Conservation (phyloP, 2,888 invertebrate genomes). For the Lasioglossum calceatum region DNA sequence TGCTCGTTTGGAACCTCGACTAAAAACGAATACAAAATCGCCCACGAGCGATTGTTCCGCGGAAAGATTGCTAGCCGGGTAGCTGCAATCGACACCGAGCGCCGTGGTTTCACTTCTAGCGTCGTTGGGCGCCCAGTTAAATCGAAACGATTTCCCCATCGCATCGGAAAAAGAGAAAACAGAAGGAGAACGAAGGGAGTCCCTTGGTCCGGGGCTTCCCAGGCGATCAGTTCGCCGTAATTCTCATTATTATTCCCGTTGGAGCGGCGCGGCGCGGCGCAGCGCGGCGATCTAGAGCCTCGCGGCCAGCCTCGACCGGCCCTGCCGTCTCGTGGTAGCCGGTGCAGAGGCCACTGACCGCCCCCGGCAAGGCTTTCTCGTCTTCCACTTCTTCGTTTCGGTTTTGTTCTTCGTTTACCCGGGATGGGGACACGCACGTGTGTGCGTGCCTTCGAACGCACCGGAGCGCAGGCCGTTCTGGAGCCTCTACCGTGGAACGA, state of each 20-base stretch:
- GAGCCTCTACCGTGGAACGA: conserved; percentile 25
- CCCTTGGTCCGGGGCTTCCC: conserved; percentile 18
- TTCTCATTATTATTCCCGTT: conserved; percentile 75
- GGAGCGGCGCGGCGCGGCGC: conserved; percentile 18
- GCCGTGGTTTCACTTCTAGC: neutral
- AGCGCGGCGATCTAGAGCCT: conserved; percentile 44
- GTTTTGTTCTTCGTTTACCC: conserved; percentile 57
- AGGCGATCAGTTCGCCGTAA: conserved; percentile 54
- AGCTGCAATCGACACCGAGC: neutral
- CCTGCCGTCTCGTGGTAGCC: conserved; percentile 73
- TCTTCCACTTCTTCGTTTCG: conserved; percentile 67
- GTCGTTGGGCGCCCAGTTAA: neutral
- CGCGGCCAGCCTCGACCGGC: conserved; percentile 31
- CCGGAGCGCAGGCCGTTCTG: neutral
- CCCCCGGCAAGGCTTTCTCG: conserved; percentile 82
- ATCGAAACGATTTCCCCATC: neutral
- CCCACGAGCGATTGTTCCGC: neutral
- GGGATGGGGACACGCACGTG: conserved; percentile 17
- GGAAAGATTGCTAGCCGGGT: neutral
- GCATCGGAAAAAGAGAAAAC: neutral
- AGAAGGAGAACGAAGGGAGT: neutral
- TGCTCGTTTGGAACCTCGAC: too few species aligned
- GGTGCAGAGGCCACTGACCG: conserved; percentile 83
- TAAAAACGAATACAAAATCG: too few species aligned
- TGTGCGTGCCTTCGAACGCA: conserved; percentile 40